phyloP scores from a whole-genome alignment of 1,140 invertebrate species.

The Sinonovacula constricta region DNA sequence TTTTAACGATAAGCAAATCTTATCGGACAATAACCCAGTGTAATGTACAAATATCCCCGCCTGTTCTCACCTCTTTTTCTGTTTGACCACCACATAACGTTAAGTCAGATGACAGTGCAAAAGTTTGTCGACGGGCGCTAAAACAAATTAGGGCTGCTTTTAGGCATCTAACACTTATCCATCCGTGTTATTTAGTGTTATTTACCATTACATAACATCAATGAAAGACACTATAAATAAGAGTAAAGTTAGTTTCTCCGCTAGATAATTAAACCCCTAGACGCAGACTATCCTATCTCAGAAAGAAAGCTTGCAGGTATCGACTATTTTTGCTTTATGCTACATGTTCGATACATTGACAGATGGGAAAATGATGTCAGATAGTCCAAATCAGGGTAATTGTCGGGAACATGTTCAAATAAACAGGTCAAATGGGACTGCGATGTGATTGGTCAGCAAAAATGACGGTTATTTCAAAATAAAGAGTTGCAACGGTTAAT shows the following conservation, averaged over 20 bases:
- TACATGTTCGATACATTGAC: not conserved
- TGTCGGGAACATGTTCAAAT: too few relatives aligned
- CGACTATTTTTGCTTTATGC: not conserved
- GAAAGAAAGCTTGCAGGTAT: not conserved
- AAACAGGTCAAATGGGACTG: too few relatives aligned
- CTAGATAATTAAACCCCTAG: not conserved
- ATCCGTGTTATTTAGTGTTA: not conserved
- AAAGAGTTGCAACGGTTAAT: too few relatives aligned
- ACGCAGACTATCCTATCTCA: not conserved
- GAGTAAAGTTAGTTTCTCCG: too few relatives aligned
- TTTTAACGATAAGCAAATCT: not conserved
- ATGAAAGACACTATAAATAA: not conserved
- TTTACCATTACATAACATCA: not conserved
- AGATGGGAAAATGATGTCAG: not conserved
- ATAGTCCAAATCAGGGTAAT: not conserved
- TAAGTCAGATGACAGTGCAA: not conserved
- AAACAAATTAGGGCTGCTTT: not conserved
- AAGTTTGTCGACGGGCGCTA: not conserved
- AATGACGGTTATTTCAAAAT: too few relatives aligned
- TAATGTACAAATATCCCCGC: not conserved
- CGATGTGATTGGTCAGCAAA: too few relatives aligned
- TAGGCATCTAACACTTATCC: not conserved
- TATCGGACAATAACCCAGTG: not conserved
- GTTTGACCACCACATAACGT: not conserved
- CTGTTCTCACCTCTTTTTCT: not conserved